These are phyloP conservation scores for Eilema griseolum DNA, from an alignment of 2,888 invertebrate species.

Conservation along the genomic window DNA sequence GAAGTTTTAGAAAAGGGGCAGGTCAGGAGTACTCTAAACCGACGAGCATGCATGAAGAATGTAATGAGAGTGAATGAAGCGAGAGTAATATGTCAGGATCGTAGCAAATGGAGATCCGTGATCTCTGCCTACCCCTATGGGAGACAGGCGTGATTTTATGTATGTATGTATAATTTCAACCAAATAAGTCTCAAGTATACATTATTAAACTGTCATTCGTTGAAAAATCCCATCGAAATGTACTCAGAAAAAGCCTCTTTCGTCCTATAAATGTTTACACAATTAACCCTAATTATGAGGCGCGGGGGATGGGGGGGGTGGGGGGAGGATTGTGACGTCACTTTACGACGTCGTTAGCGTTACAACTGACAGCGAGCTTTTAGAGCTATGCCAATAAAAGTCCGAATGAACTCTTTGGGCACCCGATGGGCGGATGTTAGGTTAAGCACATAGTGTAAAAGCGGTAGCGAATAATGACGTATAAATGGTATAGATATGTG, in stretches of 20 bases:
- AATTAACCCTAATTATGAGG: conserved; percentile 70
- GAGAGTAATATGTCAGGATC: no score
- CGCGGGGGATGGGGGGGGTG: conserved; percentile 28
- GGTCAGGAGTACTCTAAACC: no score
- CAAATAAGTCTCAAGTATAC: background rate
- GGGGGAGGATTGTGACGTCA: conserved; percentile 55
- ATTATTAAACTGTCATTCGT: conserved; percentile 9
- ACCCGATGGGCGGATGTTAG: conserved; percentile 34
- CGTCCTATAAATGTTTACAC: conserved; percentile 63
- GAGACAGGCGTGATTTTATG: no score
- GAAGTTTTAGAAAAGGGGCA: no score
- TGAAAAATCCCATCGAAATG: conserved; percentile 30
- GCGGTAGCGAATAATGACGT: conserved; percentile 53
- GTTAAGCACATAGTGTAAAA: conserved; percentile 23
- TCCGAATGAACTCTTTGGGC: conserved; percentile 65
- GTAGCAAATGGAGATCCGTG: no score
- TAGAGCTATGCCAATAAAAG: conserved; percentile 66
- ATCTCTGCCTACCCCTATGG: no score
- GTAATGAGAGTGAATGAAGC: no score
- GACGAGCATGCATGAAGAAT: no score
- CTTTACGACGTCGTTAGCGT: conserved; percentile 66
- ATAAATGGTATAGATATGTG: background rate
- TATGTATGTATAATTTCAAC: no score
- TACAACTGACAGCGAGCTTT: conserved; percentile 61
- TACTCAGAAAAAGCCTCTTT: conserved; percentile 27